These are phyloP conservation scores for Axis porcinus DNA, from an alignment of 2,113 vertebrate species.

Conservation along the genomic window DNA sequence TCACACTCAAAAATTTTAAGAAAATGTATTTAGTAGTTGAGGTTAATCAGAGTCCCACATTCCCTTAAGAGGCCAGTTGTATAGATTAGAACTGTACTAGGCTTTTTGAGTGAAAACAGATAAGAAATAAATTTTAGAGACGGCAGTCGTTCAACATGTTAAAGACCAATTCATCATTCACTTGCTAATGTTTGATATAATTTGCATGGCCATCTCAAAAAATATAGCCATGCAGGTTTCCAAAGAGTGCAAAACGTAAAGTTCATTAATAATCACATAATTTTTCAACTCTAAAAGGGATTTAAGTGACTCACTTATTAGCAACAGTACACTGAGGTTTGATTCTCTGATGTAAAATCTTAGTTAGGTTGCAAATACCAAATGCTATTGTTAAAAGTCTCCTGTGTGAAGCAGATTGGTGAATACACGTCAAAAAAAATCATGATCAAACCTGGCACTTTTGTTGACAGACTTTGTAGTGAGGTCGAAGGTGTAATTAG, in stretches of 20 bases:
- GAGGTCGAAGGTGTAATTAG: conserved; percentile 77
- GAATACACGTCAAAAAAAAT: conserved; percentile 73
- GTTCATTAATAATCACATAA: neutral
- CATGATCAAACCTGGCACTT: conserved; percentile 77
- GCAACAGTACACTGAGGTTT: neutral
- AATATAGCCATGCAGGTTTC: neutral
- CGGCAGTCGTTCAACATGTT: neutral
- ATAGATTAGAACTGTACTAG: neutral
- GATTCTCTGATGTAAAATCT: conserved; percentile 42
- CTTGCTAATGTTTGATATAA: neutral
- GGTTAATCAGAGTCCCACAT: neutral
- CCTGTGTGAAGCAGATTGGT: conserved; percentile 60
- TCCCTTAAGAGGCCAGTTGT: neutral
- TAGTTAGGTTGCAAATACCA: conserved; percentile 41
- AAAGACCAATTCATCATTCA: neutral
- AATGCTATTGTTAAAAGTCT: conserved; percentile 63
- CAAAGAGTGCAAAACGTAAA: neutral
- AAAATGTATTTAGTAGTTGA: neutral
- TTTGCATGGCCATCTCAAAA: neutral
- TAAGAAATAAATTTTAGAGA: neutral
- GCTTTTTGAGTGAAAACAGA: neutral
- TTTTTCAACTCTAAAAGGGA: neutral
- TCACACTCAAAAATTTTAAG: neutral
- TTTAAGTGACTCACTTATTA: neutral
- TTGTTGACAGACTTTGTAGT: conserved; percentile 77